These are phyloP conservation scores for Triplophysa tibetana DNA, from an alignment of 2,113 vertebrate genomes.

Conservation along the genomic window DNA sequence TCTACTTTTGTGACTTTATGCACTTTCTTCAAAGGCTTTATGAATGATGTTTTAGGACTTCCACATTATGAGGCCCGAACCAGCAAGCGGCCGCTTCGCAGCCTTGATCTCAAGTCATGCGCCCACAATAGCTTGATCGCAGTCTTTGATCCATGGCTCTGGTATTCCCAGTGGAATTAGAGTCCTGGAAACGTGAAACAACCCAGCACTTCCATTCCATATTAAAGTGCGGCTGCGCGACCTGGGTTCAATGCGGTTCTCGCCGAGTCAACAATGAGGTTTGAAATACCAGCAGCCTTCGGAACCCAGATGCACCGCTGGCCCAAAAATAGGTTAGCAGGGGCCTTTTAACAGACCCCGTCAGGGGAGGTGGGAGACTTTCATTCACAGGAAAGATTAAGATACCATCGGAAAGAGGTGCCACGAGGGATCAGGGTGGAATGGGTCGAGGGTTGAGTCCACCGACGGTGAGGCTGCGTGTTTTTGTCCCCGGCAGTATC, in stretches of 20 bases:
- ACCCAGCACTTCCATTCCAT: constrained; percentile 53
- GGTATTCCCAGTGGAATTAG: constrained; percentile 67
- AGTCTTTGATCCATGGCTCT: constrained; percentile 66
- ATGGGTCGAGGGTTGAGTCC: constrained; percentile 40
- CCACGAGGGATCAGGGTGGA: constrained; percentile 59
- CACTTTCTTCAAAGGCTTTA: not conserved
- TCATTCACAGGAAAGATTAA: constrained; percentile 56
- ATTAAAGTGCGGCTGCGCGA: constrained; percentile 55
- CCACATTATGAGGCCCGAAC: not conserved
- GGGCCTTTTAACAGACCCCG: constrained; percentile 46
- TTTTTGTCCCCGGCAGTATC: constrained; percentile 43
- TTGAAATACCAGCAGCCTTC: constrained; percentile 46
- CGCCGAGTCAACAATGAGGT: constrained; percentile 36
- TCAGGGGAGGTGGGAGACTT: constrained; percentile 46
- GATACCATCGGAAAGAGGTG: constrained; percentile 59
- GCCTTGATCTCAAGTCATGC: not conserved
- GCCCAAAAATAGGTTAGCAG: constrained; percentile 55
- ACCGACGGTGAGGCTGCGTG: constrained; percentile 32
- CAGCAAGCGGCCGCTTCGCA: not conserved
- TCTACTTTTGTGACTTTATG: no score
- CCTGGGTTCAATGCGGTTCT: constrained; percentile 52
- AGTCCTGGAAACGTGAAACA: constrained; percentile 64
- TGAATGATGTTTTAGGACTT: not conserved
- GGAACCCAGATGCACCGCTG: constrained; percentile 41
- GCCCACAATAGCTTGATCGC: constrained; percentile 59